Base-by-base conservation (phyloP, 2,888 invertebrate genomes). In the Subacronicta megacephala region DNA sequence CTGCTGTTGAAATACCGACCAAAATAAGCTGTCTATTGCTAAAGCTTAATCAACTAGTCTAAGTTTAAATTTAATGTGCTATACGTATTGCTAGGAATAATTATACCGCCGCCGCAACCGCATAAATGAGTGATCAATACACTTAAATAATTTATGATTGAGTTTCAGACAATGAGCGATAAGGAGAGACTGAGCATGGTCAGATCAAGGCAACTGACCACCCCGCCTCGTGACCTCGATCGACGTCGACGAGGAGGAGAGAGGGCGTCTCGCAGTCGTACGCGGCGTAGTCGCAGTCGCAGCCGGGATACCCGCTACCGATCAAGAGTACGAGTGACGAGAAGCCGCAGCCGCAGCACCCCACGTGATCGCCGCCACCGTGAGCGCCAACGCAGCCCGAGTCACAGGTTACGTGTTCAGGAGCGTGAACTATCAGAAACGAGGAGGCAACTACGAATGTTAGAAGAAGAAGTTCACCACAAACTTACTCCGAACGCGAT, bases 311-410 rank as follows among this genome's bases (percentile, higher is more conserved):
- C 10, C 38, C 18, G 20, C 12, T 12, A 18, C 2, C 18, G n/a
- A 17, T 38, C 13, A 3, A 20, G 41, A 13, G n/a, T 13, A 9
- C 13, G 41, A 23, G 15, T 12, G 13, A 43, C 26, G 13, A 29
- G 43, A 13, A 43, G 43, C 31, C 43, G 43, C 15, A 43, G 43
- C 29, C 43, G 43, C 18, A 18, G 16, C 17, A 17, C 37, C 12
- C 37, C 17, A 12, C 37, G 37, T 37, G 18, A 12, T 31, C 42
- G 29, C 12, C n/a, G 7, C 5, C 16, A 43, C 13, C 31, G 43
- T 37, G 37, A 17, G 16, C 4, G 13, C 10, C 43, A 29, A 29
- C 43, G 43, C 43, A 29, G 15, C 4, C 26, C 26, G 26, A 26
- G 26, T 26, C 26, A 26, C 26, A 26, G 26, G 26, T 43, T 23